A percentile compares a stretch with the other conserved stretches of the same genome.
phyloP scores from a whole-genome alignment of 2,888 invertebrate species.

The Microctonus aethiopoides region DNA sequence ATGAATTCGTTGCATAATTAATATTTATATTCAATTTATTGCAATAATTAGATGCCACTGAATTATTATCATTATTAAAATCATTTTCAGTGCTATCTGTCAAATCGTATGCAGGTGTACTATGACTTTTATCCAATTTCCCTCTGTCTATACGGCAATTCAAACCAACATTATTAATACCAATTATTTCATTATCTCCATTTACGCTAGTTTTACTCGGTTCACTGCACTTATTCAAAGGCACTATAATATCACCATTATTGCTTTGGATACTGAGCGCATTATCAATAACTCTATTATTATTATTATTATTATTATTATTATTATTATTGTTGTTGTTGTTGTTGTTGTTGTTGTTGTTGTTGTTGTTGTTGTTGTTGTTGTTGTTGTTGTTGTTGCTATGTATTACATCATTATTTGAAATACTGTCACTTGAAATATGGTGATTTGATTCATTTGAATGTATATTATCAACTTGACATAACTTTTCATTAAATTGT shows the following conservation, averaged over 20 bases:
- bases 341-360: too few species aligned
- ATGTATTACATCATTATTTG: slow-evolving; percentile 44
- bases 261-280: slow-evolving; percentile 18
- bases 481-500: slow-evolving; percentile 56
- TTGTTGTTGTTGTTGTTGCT: too few species aligned
- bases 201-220: slow-evolving; percentile 16
- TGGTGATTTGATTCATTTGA: slow-evolving; percentile 34
- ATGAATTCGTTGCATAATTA: slow-evolving; percentile 42
- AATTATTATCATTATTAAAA: background rate
- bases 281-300: slow-evolving; percentile 14
- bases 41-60: background rate
- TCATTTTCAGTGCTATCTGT: slow-evolving; percentile 58
- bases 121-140: slow-evolving; percentile 82
- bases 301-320: slow-evolving; percentile 47
- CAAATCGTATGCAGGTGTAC: slow-evolving; percentile 84
- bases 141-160: slow-evolving; percentile 66
- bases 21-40: slow-evolving; percentile 3
- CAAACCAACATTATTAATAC: slow-evolving; percentile 13
- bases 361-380: too few species aligned
- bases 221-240: slow-evolving; percentile 39
- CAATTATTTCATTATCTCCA: slow-evolving; percentile 21
- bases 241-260: slow-evolving; percentile 43
- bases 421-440: slow-evolving; percentile 36
- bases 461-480: slow-evolving; percentile 32
- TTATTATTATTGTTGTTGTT: slow-evolving; percentile 17